phyloP scores from a whole-genome alignment of 2,113 vertebrate species.

The Rhagologus leucostigma region DNA sequence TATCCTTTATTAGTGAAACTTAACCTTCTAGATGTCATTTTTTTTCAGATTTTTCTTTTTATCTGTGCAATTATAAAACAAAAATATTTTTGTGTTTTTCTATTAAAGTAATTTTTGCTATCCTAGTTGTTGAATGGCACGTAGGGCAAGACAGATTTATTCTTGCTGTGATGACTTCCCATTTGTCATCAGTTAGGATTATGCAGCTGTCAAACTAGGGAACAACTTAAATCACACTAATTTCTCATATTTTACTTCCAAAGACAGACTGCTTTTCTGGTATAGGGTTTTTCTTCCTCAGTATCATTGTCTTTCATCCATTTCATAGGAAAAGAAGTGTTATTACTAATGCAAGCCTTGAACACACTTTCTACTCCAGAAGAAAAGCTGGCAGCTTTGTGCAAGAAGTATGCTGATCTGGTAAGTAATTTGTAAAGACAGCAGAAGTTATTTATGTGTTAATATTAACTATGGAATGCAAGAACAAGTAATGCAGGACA shows the following conservation, averaged over 20 bases:
- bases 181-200: not conserved
- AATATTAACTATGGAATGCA: not conserved
- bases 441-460: conserved; percentile 1
- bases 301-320: conserved; percentile 19
- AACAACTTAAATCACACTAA: not conserved
- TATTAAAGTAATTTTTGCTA: not conserved
- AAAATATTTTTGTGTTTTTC: not conserved
- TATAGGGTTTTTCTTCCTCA: not conserved
- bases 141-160: not conserved
- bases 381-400: conserved; percentile 95
- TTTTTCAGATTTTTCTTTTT: not conserved
- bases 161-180: not conserved
- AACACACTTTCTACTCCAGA: conserved; percentile 92
- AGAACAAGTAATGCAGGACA: not conserved
- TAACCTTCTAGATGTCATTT: not conserved
- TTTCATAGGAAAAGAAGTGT: conserved; percentile 90
- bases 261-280: not conserved
- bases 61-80: not conserved
- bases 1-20: not conserved
- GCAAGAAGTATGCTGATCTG: conserved; percentile 98
- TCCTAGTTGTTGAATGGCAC: not conserved
- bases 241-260: not conserved
- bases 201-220: not conserved
- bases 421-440: conserved; percentile 75
- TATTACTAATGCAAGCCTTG: conserved; percentile 95